Percentiles rank a stretch among this genome's conserved stretches.
Conservation (phyloP, 2,113 vertebrate genomes). For the Cyanistes caeruleus region DNA sequence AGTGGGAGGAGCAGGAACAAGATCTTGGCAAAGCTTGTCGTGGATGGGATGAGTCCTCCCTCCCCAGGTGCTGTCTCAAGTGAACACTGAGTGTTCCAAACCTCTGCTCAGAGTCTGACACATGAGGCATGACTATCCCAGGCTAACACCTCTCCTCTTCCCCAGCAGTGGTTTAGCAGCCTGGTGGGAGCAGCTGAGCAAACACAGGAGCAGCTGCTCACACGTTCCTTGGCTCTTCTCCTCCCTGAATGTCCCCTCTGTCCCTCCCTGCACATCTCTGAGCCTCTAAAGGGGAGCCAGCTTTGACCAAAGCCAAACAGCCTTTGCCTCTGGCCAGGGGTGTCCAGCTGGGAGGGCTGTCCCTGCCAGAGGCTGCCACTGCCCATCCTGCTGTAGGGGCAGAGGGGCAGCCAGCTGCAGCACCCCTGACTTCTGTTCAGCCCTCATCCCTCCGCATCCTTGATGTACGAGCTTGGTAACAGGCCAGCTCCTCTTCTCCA, state of each 20-base stretch:
- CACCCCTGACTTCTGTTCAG: neutral
- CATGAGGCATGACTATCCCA: neutral
- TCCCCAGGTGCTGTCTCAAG: constrained; percentile 13
- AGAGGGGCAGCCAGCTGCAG: fast-evolving
- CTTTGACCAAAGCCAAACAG: neutral
- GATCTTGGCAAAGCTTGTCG: neutral
- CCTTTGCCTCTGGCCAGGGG: neutral
- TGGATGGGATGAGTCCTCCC: neutral
- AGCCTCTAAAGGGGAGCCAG: fast-evolving
- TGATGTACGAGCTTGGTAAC: neutral
- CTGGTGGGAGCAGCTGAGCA: neutral
- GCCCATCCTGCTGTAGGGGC: neutral
- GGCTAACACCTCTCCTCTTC: neutral
- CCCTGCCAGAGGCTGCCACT: neutral
- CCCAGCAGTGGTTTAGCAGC: neutral
- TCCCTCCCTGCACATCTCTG: neutral
- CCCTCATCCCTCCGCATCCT: fast-evolving
- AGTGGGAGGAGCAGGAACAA: neutral
- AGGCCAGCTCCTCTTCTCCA: neutral
- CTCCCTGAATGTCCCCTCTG: fast-evolving
- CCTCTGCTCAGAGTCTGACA: neutral
- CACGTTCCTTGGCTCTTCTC: neutral
- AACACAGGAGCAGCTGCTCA: neutral
- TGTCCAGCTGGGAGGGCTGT: neutral
- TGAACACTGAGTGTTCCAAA: neutral